A percentile compares a stretch with the other conserved stretches of the same genome.
Conservation (phyloP, 2,888 invertebrate species). For the Leucozona laternaria region DNA sequence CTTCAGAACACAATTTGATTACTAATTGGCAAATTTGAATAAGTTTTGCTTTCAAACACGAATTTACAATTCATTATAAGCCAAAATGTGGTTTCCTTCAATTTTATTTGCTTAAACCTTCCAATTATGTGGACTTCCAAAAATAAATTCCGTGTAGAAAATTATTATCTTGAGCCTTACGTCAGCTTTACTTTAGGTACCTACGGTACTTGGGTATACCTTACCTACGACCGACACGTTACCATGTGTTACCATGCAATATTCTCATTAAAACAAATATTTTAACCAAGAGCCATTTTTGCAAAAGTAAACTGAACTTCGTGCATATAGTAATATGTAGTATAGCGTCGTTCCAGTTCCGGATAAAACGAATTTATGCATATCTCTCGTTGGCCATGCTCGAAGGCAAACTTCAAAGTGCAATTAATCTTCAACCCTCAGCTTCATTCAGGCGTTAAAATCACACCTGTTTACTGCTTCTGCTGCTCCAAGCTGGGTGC, state of each 20-base stretch:
- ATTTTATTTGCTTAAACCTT: conserved; percentile 14
- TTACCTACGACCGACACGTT: not conserved
- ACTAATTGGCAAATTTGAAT: not conserved
- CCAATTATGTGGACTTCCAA: not conserved
- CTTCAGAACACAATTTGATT: not conserved
- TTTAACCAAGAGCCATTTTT: conserved; percentile 10
- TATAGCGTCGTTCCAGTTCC: conserved; percentile 15
- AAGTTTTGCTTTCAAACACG: not conserved
- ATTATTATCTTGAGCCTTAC: conserved; percentile 6
- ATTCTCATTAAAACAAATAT: conserved; percentile 22
- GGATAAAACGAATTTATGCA: not conserved
- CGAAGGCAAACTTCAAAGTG: conserved; percentile 44
- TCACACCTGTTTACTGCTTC: conserved; percentile 46
- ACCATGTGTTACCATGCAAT: not conserved
- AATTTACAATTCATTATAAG: conserved; percentile 7
- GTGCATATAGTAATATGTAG: too few species aligned
- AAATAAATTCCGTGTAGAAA: conserved; percentile 11
- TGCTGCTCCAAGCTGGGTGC: conserved; percentile 1
- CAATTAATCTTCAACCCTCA: conserved; percentile 66
- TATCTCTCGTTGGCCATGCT: conserved; percentile 25
- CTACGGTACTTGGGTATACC: not conserved
- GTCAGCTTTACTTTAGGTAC: not conserved
- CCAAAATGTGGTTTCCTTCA: conserved; percentile 1
- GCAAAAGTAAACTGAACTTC: not conserved
- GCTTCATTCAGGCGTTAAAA: conserved; percentile 57